Percentiles rank a stretch among this genome's conserved stretches.
These are phyloP conservation scores for Chloroclystis v-ata DNA, from an alignment of 2,888 invertebrate genomes.

Conservation along the genomic window DNA sequence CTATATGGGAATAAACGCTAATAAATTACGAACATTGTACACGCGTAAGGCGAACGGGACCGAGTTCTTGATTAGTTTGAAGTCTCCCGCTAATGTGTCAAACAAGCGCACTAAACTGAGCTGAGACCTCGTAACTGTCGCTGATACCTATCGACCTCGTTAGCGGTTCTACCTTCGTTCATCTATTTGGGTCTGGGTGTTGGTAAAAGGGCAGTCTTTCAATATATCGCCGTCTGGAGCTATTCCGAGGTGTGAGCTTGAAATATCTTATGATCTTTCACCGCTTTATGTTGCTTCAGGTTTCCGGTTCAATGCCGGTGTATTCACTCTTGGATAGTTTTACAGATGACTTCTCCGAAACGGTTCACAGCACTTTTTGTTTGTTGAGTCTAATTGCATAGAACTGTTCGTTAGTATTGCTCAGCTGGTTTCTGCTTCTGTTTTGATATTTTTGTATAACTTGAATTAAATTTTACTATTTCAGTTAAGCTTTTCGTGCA, in stretches of 20 bases:
- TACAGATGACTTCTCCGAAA: slow-evolving; percentile 25
- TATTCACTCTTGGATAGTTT: slow-evolving; percentile 26
- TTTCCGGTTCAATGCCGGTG: slow-evolving; percentile 23
- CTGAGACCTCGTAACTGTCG: slow-evolving; percentile 12
- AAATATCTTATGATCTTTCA: slow-evolving; percentile 35
- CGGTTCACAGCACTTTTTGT: slow-evolving; percentile 12
- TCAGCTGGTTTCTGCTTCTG: slow-evolving; percentile 1
- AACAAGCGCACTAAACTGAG: slow-evolving; percentile 41
- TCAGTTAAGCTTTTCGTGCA: background rate
- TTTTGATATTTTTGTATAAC: slow-evolving; percentile 6
- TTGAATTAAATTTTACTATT: background rate
- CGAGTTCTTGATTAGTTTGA: slow-evolving; percentile 74
- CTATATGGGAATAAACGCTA: slow-evolving; percentile 76
- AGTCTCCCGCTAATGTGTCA: slow-evolving; percentile 67
- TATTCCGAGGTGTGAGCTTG: slow-evolving; percentile 32
- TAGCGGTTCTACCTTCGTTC: slow-evolving; percentile 22
- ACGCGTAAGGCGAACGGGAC: slow-evolving; percentile 65
- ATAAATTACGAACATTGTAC: slow-evolving; percentile 75
- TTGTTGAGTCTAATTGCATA: slow-evolving; percentile 16
- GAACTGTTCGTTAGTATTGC: slow-evolving; percentile 7
- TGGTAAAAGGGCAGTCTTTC: slow-evolving; percentile 27
- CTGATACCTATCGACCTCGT: slow-evolving; percentile 17
- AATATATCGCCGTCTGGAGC: slow-evolving; percentile 31
- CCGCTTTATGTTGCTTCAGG: slow-evolving; percentile 22
- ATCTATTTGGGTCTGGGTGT: slow-evolving; percentile 27